These are phyloP conservation scores for pig (Sus scrofa) DNA, from an alignment of 2,113 vertebrate species.

Conservation along the genomic window DNA sequence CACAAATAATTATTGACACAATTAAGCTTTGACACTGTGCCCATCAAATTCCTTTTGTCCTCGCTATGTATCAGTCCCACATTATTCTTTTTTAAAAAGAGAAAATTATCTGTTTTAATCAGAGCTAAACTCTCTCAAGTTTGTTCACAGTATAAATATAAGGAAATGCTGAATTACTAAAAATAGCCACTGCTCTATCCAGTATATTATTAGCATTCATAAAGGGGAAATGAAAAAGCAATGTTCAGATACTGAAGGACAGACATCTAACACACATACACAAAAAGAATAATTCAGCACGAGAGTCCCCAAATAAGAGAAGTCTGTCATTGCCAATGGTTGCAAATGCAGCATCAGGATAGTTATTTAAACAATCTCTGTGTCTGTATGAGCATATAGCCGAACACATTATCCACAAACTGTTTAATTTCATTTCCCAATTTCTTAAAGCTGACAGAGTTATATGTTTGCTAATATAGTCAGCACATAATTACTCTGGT, in stretches of 20 bases:
- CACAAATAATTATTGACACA: constrained; percentile 83
- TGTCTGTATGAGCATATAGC: constrained; percentile 51
- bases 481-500: constrained; percentile 71
- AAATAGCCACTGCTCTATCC: constrained; percentile 73
- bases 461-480: constrained; percentile 67
- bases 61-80: constrained; percentile 21
- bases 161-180: constrained; percentile 78
- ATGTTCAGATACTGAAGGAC: constrained; percentile 72
- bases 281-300: constrained; percentile 70
- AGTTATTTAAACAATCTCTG: constrained; percentile 76
- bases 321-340: constrained; percentile 61
- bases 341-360: constrained; percentile 52
- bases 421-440: constrained; percentile 74
- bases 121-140: constrained; percentile 76
- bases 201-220: constrained; percentile 77
- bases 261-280: constrained; percentile 71
- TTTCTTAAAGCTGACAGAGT: constrained; percentile 61
- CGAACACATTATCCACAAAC: constrained; percentile 55
- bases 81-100: constrained; percentile 68
- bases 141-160: constrained; percentile 77
- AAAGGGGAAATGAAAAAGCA: constrained; percentile 73
- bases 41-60: constrained; percentile 78
- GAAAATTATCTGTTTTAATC: constrained; percentile 81
- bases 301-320: constrained; percentile 68
- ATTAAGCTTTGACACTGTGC: constrained; percentile 80